Base-by-base conservation (phyloP, 1,140 invertebrate genomes). In the Megalopta genalis region DNA sequence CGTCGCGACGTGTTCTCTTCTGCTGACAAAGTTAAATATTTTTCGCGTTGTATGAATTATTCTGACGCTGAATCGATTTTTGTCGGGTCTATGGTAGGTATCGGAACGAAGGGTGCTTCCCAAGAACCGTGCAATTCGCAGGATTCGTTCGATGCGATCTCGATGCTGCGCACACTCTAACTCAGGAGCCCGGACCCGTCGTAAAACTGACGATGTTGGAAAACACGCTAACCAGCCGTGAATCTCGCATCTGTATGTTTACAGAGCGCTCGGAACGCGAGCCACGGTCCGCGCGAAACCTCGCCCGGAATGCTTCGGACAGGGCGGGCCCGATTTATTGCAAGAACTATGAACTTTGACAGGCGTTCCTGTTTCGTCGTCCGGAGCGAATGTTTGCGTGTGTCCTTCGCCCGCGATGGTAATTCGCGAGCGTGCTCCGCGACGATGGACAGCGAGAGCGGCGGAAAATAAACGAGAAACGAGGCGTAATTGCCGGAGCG, bases 401-500 rank as follows among this genome's bases (percentile, higher is more conserved):
- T 25, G 1, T 70, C 60, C 39, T 21, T 49, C 21, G n/a, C 23
- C 21, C 21, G 16, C 54, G n/a, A n/a, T 23, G 52, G 60, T 42
- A 68, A 60, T 46, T 23, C 42, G 14, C 1, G 42, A 1, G 42
- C 42, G 42, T 12, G 39, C 39, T 42, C 8, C 46, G 46, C 0
- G 0, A 12, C 23, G 32, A 68, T 14, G 37, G 14, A 66, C 12
- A 76, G 42, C 23, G 25, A 12, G 52, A 32, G 39, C 32, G 37
- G 32, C 39, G 64, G 54, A 25, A 59, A 27, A 70, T 70, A 39
- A 63, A 70, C 66, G 54, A 49, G 18, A 54, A 27, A 49, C 54
- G 9, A 16, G 16, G n/a, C 27, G 67, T 77, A 77, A 77, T 77
- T 77, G 42, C 57, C 18, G 42, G 49, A 77, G 16, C 75, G 70